These are phyloP conservation scores for Taeniopygia guttata DNA, from an alignment of 2,797 vertebrate genomes.

Conservation along the genomic window DNA sequence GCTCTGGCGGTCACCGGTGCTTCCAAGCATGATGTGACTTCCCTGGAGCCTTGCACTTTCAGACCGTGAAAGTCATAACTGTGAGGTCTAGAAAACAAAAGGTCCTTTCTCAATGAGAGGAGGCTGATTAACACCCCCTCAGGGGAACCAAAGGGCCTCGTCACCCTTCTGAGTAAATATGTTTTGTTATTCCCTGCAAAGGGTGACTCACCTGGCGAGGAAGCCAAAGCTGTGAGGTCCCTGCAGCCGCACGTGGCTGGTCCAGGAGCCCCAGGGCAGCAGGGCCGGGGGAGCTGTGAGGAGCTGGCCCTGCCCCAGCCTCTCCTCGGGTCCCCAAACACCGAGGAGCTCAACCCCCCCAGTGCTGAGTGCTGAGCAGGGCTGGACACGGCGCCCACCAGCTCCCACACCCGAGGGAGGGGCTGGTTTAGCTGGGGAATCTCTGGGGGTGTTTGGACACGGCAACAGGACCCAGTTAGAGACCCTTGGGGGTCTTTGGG, in stretches of 20 bases:
- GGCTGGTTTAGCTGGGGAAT: neutral
- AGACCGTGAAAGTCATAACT: neutral
- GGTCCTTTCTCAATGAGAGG: neutral
- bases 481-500: neutral
- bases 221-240: neutral
- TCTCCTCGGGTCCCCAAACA: accelerated
- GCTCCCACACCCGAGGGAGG: neutral
- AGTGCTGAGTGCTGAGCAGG: accelerated
- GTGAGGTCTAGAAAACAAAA: conserved; percentile 3
- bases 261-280: accelerated
- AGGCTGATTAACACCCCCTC: conserved; percentile 30
- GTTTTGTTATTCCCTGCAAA: neutral
- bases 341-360: accelerated
- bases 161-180: neutral
- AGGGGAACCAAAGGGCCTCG: neutral
- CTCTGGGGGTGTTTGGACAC: neutral
- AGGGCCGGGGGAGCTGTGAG: neutral
- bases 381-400: neutral
- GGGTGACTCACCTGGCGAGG: conserved; percentile 41
- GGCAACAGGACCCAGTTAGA: neutral
- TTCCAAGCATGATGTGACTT: neutral
- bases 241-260: neutral
- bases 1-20: neutral
- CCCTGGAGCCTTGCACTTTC: accelerated
- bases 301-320: neutral